Evolutionary conservation across 2,888 invertebrate genomes (phyloP), one percentile per base, ranked within the genome.

Genomic region (Brenthis ino): DNA sequence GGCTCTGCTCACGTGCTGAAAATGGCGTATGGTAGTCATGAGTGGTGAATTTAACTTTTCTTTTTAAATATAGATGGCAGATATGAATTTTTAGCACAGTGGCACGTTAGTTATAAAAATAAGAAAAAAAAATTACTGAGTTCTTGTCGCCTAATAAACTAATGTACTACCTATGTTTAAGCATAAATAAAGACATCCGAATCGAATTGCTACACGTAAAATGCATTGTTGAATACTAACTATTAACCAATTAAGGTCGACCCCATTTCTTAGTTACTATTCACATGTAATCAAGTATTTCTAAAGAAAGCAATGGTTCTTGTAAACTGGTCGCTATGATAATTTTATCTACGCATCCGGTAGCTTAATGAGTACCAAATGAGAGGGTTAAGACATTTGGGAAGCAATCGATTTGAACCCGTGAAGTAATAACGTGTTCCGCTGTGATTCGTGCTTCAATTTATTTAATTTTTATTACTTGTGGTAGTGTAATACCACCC

Each of bases 291-390:
- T 69, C 64, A 76, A 69, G 67, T 57, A 60, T 75, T 71, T 58
- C 53, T 80, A 83, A 82, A 81, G 81, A 82, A 82, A 83, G 80
- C 77, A 79, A 79, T 80, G 81, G 72, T 85, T 88, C 77, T 67
- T 77, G 80, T 83, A 80, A 77, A 76, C 80, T 88, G 90, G 90
- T 84, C 82, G 86, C 86, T 84, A 85, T 83, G 80, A 84, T 88
- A 88, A 89, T 88, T 11, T 63, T 85, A 81, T 82, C 77, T 79
- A 81, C 77, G 89, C 90, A 89, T 91, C 91, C 91, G 89, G 88
- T 78, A 79, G 71, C 75, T 81, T 91, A 91, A 91, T 91, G 88
- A 90, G 85, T 83, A 89, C 90, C 91, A 91, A 91, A 89, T 91
- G 91, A 89, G 83, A 84, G 89, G 87, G 88, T 89, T 85, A 82